These are phyloP conservation scores for Enhydra lutris DNA, from an alignment of 2,113 vertebrate species.

Conservation along the genomic window DNA sequence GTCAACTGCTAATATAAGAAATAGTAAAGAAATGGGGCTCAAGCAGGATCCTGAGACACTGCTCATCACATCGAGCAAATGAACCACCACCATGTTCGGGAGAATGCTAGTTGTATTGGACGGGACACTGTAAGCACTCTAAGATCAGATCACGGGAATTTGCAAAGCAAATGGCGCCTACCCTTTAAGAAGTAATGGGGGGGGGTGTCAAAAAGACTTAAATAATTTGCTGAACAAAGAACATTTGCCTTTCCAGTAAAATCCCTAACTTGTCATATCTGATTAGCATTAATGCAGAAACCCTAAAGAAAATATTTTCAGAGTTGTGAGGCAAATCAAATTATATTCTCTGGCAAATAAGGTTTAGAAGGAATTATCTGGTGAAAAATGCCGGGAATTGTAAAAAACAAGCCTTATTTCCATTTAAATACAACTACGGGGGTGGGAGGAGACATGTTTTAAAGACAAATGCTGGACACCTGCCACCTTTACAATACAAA, in stretches of 20 bases:
- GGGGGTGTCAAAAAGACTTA: background rate
- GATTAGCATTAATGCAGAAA: slow-evolving; percentile 32
- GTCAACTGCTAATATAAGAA: slow-evolving; percentile 24
- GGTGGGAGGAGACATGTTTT: background rate
- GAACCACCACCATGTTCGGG: background rate
- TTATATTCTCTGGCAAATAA: slow-evolving; percentile 26
- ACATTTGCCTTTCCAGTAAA: slow-evolving; percentile 36
- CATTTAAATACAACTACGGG: slow-evolving; percentile 30
- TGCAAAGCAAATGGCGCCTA: background rate
- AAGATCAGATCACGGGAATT: background rate
- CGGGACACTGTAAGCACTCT: background rate
- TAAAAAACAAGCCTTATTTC: slow-evolving; percentile 33
- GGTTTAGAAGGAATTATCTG: background rate
- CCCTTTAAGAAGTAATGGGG: background rate
- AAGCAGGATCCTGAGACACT: background rate
- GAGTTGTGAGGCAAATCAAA: slow-evolving; percentile 28
- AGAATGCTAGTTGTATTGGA: background rate
- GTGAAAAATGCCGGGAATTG: background rate
- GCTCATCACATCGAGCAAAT: background rate
- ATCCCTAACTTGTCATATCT: background rate
- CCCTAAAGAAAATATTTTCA: slow-evolving; percentile 3
- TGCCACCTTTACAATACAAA: slow-evolving; percentile 7
- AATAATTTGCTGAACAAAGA: background rate
- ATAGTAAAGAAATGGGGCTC: background rate
- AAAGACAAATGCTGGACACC: background rate